Percentiles rank a stretch among this genome's conserved stretches.
Evolutionary conservation across 2,797 vertebrate species (phyloP).

Genomic region (Microchirus variegatus): DNA sequence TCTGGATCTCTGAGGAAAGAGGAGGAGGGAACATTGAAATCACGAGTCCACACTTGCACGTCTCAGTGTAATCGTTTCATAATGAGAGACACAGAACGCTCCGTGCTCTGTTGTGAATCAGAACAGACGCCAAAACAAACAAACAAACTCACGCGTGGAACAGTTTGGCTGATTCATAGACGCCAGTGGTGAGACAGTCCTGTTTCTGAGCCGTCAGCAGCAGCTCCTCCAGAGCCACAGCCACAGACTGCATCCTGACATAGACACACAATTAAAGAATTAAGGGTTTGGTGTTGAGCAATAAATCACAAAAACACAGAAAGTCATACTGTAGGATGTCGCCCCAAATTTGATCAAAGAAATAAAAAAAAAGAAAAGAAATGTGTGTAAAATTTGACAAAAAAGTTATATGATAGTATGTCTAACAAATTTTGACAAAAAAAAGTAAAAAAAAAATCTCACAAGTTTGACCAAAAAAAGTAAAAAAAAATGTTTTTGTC

Average conservation of each 20-base stretch:
- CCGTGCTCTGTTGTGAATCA: not conserved
- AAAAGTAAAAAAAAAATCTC: too few species aligned
- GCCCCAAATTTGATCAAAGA: too few species aligned
- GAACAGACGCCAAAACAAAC: not conserved
- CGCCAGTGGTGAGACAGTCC: slow-evolving; percentile 87
- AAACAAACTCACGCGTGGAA: slow-evolving; percentile 90
- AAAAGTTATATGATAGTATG: too few species aligned
- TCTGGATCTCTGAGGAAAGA: slow-evolving; percentile 87
- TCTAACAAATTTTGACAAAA: too few species aligned
- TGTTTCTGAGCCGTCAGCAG: slow-evolving; percentile 87
- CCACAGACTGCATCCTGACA: slow-evolving; percentile 86
- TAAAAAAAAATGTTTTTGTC: too few species aligned
- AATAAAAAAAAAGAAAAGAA: too few species aligned
- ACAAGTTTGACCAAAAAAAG: too few species aligned
- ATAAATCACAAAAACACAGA: not conserved
- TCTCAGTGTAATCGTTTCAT: not conserved
- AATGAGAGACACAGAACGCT: not conserved
- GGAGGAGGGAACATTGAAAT: not conserved
- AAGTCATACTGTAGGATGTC: too few species aligned
- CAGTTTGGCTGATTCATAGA: slow-evolving; percentile 90
- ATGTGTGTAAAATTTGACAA: too few species aligned
- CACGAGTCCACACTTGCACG: not conserved
- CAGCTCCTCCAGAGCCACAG: slow-evolving; percentile 88
- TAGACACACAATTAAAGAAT: slow-evolving; percentile 3
- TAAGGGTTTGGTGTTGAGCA: slow-evolving; percentile 2